Evolutionary conservation across 2,113 vertebrate species (phyloP), one percentile per base, ranked within the genome.

Genomic region (Cheirogaleus medius): DNA sequence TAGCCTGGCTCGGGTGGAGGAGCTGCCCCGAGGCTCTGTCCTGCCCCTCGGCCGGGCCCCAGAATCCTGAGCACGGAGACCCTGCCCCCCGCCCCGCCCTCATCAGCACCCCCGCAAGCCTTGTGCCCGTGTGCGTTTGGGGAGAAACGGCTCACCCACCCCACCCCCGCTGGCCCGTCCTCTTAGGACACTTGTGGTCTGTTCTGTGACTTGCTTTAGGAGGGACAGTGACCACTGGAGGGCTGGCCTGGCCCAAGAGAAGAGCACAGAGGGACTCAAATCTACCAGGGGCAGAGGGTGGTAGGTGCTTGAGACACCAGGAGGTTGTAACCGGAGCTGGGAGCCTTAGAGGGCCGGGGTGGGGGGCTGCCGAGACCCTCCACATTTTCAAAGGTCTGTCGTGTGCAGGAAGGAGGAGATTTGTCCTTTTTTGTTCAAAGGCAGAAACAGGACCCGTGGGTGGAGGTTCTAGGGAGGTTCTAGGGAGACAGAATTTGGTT

Each of bases 11-110:
- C 12, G 2, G 7, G 12, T 8, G 18, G 13, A 25, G 12, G 54
- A 23, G 15, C 15, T 39, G 5, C 44, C 37, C 39, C 3, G 27
- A 0, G 0, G 13, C 9, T 44, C 37, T 3, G 13, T 4, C 8
- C 13, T 4, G 21, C 21, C 6, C 32, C 56, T 29, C 18, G 44
- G 81, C 44, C 27, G 21, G 64, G 23, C 18, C n/a, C n/a, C n/a
- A 9, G 27, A 54, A 13, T 27, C 34, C 56, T 37, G 42, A 4
- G 25, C 44, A 12, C 1, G 1, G 73, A 47, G 12, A 2, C 64
- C 34, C 21, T 17, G 23, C 60, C 37, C 63, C 7, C 7, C 34
- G n/a, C 14, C 34, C n/a, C 39, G 17, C 44, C 8, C 1, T 25
- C 5, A 2, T 60, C 27, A 23, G 76, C 47, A 44, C 29, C 63